Evolutionary conservation across 2,888 invertebrate species (phyloP), one percentile per base, ranked within the genome.

Genomic region (Acleris literana): DNA sequence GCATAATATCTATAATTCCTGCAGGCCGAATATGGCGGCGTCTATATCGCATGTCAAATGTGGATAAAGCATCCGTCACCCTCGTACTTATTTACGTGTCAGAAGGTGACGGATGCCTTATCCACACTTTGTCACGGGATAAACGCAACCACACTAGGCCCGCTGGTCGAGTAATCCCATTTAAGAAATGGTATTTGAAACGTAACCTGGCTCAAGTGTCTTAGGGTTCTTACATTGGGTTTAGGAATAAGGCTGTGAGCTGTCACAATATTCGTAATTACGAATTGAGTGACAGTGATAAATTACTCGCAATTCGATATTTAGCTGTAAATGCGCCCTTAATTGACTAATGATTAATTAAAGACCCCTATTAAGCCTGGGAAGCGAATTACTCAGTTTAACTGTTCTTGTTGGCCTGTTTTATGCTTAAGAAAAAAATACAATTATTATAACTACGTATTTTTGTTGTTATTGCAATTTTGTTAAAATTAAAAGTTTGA

Each of bases 121-220:
- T n/a, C n/a, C n/a, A n/a, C n/a, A n/a, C n/a, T n/a, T n/a, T n/a
- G n/a, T n/a, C n/a, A n/a, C n/a, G n/a, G n/a, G n/a, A n/a, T n/a
- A n/a, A n/a, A n/a, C n/a, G n/a, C n/a, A n/a, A n/a, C n/a, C n/a
- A n/a, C n/a, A n/a, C n/a, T n/a, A n/a, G n/a, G n/a, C n/a, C n/a
- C n/a, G n/a, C n/a, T 22, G 48, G 53, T 52, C 39, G 52, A 33
- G 25, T 48, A 53, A 64, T 22, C 54, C 55, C 7, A 7, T 48
- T 59, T 33, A 48, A 48, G 33, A 52, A 59, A 16, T 48, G 53
- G 44, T 48, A n/a, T 53, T 58, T 49, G 64, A 54, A 64, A 64
- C 59, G 53, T 46, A 22, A 58, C 64, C 64, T 48, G 18, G 48
- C 64, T 59, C 53, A 59, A 64, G 59, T 39, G 44, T 63, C n/a